Percentiles rank a stretch among this genome's conserved stretches.
Conservation (phyloP, 2,888 invertebrate species). For the Corythucha ciliata region DNA sequence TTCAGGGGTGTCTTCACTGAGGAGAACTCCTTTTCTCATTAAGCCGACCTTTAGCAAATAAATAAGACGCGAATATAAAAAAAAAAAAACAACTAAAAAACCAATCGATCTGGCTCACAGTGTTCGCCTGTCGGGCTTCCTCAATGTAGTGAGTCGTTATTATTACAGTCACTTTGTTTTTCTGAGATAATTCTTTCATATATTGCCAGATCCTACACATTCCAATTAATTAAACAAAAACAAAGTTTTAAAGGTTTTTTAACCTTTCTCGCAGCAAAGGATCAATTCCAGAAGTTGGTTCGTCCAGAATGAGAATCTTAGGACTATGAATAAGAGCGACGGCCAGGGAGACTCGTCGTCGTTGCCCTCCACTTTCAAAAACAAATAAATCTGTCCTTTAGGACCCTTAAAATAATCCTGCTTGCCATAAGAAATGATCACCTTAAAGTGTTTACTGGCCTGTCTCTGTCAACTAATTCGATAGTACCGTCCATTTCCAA, state of each 20-base stretch:
- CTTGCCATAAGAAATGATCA: too few species aligned
- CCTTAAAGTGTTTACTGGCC: slow-evolving; percentile 1
- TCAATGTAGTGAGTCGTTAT: slow-evolving; percentile 36
- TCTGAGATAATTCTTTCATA: slow-evolving; percentile 29
- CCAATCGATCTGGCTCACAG: slow-evolving; percentile 11
- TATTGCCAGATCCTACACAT: slow-evolving; percentile 34
- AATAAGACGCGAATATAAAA: not conserved
- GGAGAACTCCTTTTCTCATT: slow-evolving; percentile 45
- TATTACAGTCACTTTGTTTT: slow-evolving; percentile 33
- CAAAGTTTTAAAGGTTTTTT: slow-evolving; percentile 28
- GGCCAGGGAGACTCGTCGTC: slow-evolving; percentile 73
- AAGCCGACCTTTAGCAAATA: slow-evolving; percentile 46
- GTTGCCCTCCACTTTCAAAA: slow-evolving; percentile 14
- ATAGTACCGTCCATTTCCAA: too few species aligned
- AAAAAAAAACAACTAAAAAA: not conserved
- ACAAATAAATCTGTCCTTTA: too few species aligned
- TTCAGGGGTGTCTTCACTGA: slow-evolving; percentile 45
- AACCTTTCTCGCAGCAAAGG: slow-evolving; percentile 75
- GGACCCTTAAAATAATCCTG: not conserved
- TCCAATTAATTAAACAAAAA: not conserved
- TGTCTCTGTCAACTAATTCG: slow-evolving; percentile 4
- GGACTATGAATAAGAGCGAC: slow-evolving; percentile 82
- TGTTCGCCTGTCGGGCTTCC: slow-evolving; percentile 31
- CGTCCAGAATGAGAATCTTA: slow-evolving; percentile 78
- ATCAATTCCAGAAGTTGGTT: slow-evolving; percentile 90